A percentile compares a stretch with the other conserved stretches of the same genome.
phyloP scores from a whole-genome alignment of 1,140 invertebrate genomes.

The Pantala flavescens region DNA sequence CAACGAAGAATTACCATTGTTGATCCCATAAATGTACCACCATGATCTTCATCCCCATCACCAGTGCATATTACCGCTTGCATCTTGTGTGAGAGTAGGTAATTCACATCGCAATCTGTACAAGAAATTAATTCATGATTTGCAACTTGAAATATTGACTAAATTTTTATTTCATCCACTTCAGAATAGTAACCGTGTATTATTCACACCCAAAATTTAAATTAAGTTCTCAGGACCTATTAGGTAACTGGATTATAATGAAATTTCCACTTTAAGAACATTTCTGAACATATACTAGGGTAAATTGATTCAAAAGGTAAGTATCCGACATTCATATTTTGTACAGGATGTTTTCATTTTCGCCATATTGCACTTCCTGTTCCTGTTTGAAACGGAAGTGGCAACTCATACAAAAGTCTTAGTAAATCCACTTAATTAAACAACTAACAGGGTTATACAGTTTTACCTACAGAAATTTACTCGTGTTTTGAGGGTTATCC shows the following conservation, averaged over 20 bases:
- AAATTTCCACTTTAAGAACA: background rate
- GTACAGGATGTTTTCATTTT: conserved; percentile 6
- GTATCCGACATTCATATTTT: background rate
- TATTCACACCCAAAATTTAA: too few species aligned
- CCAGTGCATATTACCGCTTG: conserved; percentile 6
- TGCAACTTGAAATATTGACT: too few species aligned
- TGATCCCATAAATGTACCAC: background rate
- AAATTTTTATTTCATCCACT: too few species aligned
- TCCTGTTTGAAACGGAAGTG: conserved; percentile 8
- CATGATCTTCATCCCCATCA: background rate
- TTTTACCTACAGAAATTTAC: too few species aligned
- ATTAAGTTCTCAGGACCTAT: too few species aligned
- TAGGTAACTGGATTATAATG: background rate
- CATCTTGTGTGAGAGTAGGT: background rate
- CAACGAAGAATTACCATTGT: background rate
- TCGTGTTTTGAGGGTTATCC: too few species aligned
- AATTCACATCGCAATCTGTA: too few species aligned
- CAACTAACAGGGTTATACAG: too few species aligned
- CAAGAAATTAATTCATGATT: too few species aligned
- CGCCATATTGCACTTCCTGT: conserved; percentile 4
- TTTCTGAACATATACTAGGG: background rate
- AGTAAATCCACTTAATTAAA: too few species aligned
- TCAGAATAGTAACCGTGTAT: too few species aligned
- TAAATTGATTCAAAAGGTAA: background rate
- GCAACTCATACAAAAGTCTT: background rate